Conservation (phyloP, 2,113 vertebrate species). For the Euleptes europaea region DNA sequence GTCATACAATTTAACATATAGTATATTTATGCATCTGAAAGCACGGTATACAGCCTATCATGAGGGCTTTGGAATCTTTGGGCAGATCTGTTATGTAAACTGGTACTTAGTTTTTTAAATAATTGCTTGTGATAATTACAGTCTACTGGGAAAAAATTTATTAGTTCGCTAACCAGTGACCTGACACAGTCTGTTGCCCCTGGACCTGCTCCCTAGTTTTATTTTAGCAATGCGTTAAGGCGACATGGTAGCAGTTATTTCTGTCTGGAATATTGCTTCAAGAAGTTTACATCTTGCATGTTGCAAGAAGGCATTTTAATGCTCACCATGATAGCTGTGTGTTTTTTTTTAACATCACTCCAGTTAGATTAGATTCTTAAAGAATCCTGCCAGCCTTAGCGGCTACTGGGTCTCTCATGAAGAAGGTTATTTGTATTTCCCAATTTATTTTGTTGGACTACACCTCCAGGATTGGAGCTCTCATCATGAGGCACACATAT, state of each 20-base stretch:
- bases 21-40: constrained; percentile 8
- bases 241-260: constrained; percentile 8
- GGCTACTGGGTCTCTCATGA: too few species aligned
- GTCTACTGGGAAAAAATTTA: constrained; percentile 19
- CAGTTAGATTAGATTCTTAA: neutral
- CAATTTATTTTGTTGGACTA: too few species aligned
- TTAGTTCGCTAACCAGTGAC: constrained; percentile 4
- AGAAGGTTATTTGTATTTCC: too few species aligned
- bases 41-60: neutral
- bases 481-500: too few species aligned
- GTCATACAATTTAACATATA: neutral
- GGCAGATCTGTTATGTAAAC: too few species aligned
- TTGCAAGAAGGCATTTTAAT: neutral
- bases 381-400: neutral
- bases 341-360: neutral
- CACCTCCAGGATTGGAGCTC: too few species aligned
- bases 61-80: constrained; percentile 13
- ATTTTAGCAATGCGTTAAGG: constrained; percentile 22
- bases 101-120: constrained; percentile 21
- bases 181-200: constrained; percentile 3
- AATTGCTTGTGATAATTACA: constrained; percentile 37
- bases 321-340: neutral
- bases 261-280: neutral
- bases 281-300: neutral
- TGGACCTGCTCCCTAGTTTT: neutral